A percentile compares a stretch with the other conserved stretches of the same genome.
Evolutionary conservation across 2,888 invertebrate species (phyloP).

Genomic region (Drosophila koepferae): DNA sequence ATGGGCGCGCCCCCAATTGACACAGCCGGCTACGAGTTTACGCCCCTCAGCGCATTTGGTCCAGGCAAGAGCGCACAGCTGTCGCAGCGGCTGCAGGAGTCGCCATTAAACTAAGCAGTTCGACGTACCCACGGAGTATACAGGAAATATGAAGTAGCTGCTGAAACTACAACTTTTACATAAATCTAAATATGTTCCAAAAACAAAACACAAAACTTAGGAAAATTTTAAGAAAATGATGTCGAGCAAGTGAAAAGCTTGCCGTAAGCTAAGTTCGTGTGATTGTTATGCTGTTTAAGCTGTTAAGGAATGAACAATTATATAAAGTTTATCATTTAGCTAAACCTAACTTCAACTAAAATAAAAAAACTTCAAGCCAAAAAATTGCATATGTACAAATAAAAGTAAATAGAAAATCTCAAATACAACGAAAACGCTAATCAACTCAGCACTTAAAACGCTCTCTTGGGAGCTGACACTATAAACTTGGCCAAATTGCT

Average conservation of each 20-base stretch:
- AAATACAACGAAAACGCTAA: conserved; percentile 1
- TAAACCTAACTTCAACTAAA: not conserved
- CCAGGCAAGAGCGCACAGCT: conserved; percentile 46
- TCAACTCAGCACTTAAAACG: conserved; percentile 5
- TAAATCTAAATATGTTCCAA: conserved; percentile 19
- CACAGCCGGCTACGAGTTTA: conserved; percentile 50
- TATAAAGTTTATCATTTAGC: not conserved
- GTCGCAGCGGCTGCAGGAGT: conserved; percentile 54
- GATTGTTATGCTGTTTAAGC: not conserved
- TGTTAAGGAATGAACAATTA: not conserved
- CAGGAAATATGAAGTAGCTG: conserved; percentile 53
- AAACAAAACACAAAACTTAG: not conserved
- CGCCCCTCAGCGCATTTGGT: conserved; percentile 57
- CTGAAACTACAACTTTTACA: conserved; percentile 17
- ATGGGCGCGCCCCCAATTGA: conserved; percentile 43
- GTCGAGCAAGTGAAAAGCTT: not conserved
- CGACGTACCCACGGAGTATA: conserved; percentile 56
- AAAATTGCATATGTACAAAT: not conserved
- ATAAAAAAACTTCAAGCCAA: too few relatives aligned
- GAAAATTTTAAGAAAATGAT: not conserved
- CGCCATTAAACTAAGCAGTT: conserved; percentile 52
- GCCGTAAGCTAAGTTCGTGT: not conserved
- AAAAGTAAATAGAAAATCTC: not conserved
- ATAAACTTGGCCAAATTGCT: conserved; percentile 14
- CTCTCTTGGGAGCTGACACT: conserved; percentile 7